A percentile compares a stretch with the other conserved stretches of the same genome.
phyloP scores from a whole-genome alignment of 1,140 invertebrate genomes.

The Metopolophium dirhodum region DNA sequence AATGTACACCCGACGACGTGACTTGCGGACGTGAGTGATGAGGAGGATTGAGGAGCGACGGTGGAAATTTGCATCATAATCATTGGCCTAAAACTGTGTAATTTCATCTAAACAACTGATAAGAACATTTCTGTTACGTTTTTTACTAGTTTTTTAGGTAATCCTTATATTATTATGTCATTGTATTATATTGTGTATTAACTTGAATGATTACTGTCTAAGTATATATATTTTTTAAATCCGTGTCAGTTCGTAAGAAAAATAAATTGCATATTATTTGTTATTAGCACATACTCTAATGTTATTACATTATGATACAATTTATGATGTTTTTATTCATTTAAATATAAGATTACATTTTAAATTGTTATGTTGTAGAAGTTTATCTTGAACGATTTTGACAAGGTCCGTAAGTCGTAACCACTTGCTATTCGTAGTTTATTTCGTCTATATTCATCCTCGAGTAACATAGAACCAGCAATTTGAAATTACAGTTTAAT shows the following conservation, averaged over 20 bases:
- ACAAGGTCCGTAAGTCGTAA: too few relatives aligned
- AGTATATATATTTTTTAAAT: not conserved
- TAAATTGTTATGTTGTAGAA: not conserved
- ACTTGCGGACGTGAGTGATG: not conserved
- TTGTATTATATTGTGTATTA: not conserved
- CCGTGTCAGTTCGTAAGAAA: not conserved
- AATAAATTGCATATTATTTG: not conserved
- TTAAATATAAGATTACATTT: not conserved
- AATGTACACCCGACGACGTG: not conserved
- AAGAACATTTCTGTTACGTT: not conserved
- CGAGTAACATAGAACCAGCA: too few relatives aligned
- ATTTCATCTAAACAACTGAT: not conserved
- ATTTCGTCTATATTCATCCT: too few relatives aligned
- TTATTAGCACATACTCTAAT: not conserved
- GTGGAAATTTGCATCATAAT: slow-evolving; percentile 1
- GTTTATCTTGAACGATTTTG: not conserved
- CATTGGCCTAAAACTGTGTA: not conserved
- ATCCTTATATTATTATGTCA: not conserved
- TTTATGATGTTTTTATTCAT: not conserved
- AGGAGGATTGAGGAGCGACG: not conserved
- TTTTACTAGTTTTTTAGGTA: not conserved
- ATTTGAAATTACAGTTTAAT: too few relatives aligned
- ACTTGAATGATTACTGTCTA: not conserved
- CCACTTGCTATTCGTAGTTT: too few relatives aligned
- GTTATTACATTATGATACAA: not conserved